Base-by-base conservation (phyloP, 2,797 vertebrate genomes). In the Eupleurogrammus muticus region DNA sequence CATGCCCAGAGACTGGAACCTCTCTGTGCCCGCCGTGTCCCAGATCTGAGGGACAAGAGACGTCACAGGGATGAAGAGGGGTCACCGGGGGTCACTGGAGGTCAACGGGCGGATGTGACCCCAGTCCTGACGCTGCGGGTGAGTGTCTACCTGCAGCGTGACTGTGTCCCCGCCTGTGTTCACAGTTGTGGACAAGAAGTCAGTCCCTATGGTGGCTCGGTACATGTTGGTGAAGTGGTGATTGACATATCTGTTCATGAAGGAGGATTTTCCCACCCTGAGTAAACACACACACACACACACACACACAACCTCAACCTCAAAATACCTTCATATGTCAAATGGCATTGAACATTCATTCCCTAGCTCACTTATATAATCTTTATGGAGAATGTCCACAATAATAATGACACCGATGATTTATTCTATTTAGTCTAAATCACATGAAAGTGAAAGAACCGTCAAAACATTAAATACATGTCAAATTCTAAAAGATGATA, bases 231-330 rank as follows among this genome's bases (percentile, higher is more conserved):
- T 92, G 77, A 94, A 93, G 53, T 75, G 82, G 69, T 87, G 87
- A 62, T 93, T 91, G 34, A 93, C 90, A 50, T 91, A 94, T 34
- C 81, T 91, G 84, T 87, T 92, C 89, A 91, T 90, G 79, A 94
- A 79, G 69, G 90, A 91, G 52, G 92, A 94, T 54, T 94, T 94
- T 52, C 93, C 92, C 70, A 92, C 92, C 67, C 92, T 93, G 69
- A 54, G 81, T 20, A 75, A 55, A 83, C 50, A 73, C 57, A 70
- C 57, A 42, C 4, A 34, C 70, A 35, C 53, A 72, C 12, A 35
- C 55, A 51, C 47, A 32, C 54, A 56, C 67, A 70, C n/a, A n/a
- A n/a, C n/a, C n/a, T n/a, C n/a, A n/a, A n/a, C n/a, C n/a, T n/a
- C n/a, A n/a, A n/a, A n/a, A n/a, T n/a, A n/a, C n/a, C n/a, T n/a